phyloP scores from a whole-genome alignment of 2,888 invertebrate species.

The Caenorhabditis virilis region DNA sequence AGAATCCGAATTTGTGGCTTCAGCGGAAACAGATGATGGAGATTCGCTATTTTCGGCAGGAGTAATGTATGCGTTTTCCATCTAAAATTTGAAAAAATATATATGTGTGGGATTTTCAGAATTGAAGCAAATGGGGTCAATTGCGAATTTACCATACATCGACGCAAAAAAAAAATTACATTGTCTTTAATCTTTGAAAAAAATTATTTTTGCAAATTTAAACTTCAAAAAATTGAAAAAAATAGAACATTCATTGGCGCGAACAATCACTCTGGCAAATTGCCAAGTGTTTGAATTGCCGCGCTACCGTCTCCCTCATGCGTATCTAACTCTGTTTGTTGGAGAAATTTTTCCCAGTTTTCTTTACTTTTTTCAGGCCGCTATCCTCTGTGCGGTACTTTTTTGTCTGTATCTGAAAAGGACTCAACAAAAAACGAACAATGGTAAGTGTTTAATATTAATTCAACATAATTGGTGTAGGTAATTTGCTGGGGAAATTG shows the following conservation, averaged over 20 bases:
- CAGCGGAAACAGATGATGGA: conserved; percentile 15
- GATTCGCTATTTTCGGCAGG: conserved; percentile 10
- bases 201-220: neutral
- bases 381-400: conserved; percentile 43
- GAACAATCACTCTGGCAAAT: conserved; percentile 19
- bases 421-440: conserved; percentile 29
- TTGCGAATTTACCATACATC: neutral
- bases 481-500: neutral
- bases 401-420: conserved; percentile 36
- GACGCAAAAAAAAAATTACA: neutral
- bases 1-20: conserved; percentile 13
- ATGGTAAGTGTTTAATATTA: conserved; percentile 30
- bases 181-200: neutral
- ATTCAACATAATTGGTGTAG: neutral
- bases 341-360: conserved; percentile 13
- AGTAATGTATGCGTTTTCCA: no score
- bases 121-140: no score
- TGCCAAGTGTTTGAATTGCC: conserved; percentile 35
- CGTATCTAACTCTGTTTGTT: conserved; percentile 27
- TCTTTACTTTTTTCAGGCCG: conserved; percentile 40
- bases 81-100: no score
- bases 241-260: neutral
- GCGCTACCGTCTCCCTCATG: conserved; percentile 41
- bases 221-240: neutral
- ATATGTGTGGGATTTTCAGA: no score